Base-by-base conservation (phyloP, 2,113 vertebrate species). In the Dromaius novaehollandiae region DNA sequence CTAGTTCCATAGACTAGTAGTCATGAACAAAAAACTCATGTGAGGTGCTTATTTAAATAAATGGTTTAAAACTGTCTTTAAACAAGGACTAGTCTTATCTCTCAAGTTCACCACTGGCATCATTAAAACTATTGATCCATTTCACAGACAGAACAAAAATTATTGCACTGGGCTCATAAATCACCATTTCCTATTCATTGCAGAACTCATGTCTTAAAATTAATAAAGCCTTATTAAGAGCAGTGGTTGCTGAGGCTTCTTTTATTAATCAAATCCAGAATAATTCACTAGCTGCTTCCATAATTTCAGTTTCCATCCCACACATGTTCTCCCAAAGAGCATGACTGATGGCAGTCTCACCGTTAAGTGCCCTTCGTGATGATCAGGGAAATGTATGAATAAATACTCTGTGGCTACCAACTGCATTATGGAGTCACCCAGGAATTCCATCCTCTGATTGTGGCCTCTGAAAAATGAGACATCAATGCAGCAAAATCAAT, bases 391-490 rank as follows among this genome's bases (percentile, higher is more conserved):
- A 97, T 99, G 99, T 98, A 99, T 99, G 98, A 99, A 99, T 96
- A 99, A 99, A 96, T 99, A 99, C 88, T 99, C 99, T 1, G 99
- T 99, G 89, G 99, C 99, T 85, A 99, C 99, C 92, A 99, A 97
- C 94, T 99, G 99, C 99, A 99, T 99, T 97, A 99, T 99, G 38
- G 99, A 99, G 97, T 99, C 99, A 82, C 99, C 99, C 92, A 99
- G 98, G 97, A 99, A 99, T 98, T 99, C 99, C 99, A 99, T 99
- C 96, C 99, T 99, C 98, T 99, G 99, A 97, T 99, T 99, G 96
- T 99, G 99, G 92, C 99, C 99, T 95, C 99, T 99, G 98, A 95
- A 98, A 97, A 97, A 97, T 83, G 73, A 97, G 96, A 97, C 63
- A 97, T 83, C 95, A 94, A 70, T 66, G 66, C 81, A 92, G 75